Percentiles rank a stretch among this genome's conserved stretches.
These are phyloP conservation scores for Rapana venosa DNA, from an alignment of 2,888 invertebrate genomes.

Conservation along the genomic window DNA sequence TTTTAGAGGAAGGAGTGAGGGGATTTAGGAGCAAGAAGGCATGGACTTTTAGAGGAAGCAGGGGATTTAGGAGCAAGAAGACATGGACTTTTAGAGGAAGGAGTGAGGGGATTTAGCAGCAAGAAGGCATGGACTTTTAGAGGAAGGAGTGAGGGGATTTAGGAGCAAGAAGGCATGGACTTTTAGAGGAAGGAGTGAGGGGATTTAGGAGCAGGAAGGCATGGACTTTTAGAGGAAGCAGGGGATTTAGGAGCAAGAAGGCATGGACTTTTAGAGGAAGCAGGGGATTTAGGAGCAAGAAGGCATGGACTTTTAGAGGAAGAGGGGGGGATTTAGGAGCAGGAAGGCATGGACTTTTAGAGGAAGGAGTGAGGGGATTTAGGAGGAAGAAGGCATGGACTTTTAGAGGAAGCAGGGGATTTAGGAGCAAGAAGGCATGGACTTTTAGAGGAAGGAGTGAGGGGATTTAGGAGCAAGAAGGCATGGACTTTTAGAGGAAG, in stretches of 20 bases:
- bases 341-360: conserved; percentile 5
- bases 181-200: too few species aligned
- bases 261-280: not conserved
- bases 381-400: not conserved
- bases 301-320: not conserved
- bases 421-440: not conserved
- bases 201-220: conserved; percentile 7
- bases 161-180: not conserved
- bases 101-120: too few species aligned
- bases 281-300: too few species aligned
- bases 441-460: too few species aligned
- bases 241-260: not conserved
- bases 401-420: too few species aligned
- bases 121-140: not conserved
- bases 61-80: not conserved
- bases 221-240: not conserved
- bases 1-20: too few species aligned
- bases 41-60: not conserved
- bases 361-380: too few species aligned
- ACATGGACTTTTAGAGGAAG: not conserved
- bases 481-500: not conserved
- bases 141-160: too few species aligned
- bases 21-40: not conserved
- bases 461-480: not conserved
- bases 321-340: too few species aligned